Base-by-base conservation (phyloP, 2,888 invertebrate genomes). In the Apodemia zela region DNA sequence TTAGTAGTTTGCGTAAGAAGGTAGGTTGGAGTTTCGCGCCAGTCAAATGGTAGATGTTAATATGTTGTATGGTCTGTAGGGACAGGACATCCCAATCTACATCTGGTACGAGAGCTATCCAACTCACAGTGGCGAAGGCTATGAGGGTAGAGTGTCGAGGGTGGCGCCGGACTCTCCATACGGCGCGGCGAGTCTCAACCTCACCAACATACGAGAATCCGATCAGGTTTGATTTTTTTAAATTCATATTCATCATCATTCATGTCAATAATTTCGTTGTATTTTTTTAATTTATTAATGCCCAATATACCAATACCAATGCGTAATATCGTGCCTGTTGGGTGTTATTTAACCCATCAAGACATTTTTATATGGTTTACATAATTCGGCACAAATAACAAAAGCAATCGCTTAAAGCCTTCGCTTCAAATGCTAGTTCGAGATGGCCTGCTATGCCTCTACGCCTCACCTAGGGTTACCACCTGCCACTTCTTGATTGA, bases 101-200 rank as follows among this genome's bases (percentile, higher is more conserved):
- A 98, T 98, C 92, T 98, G 98, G 97, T 98, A 98, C 94, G 98
- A 98, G 93, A 97, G 97, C 86, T 98, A 98, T 93, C 98, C 98
- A 75, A 97, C 98, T 72, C 98, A 98, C 94, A 97, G 97, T 88
- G 98, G 97, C 78, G 96, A 97, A 86, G 98, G 97, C 63, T 98
- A 98, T 93, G 97, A 98, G 87, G 97, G 97, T 75, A 93, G 98
- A 68, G 98, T 98, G 81, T 96, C 97, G 70, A 94, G 97, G 76
- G 97, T 98, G 77, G 95, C 96, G 71, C 95, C 95, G 73, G 97
- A 96, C 91, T 97, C 97, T 69, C 95, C 95, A 68, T 97, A 96
- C 87, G 98, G 98, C 77, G 95, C 96, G 73, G 98, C 98, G 74
- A 97, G 97, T 79, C 97, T 98, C 91, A 98, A 98, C 93, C 94